Evolutionary conservation across 37 sponge, comb jelly and placozoan genomes (phyloP), one percentile per base, ranked within the genome.

Genomic region (Bolinopsis microptera): DNA sequence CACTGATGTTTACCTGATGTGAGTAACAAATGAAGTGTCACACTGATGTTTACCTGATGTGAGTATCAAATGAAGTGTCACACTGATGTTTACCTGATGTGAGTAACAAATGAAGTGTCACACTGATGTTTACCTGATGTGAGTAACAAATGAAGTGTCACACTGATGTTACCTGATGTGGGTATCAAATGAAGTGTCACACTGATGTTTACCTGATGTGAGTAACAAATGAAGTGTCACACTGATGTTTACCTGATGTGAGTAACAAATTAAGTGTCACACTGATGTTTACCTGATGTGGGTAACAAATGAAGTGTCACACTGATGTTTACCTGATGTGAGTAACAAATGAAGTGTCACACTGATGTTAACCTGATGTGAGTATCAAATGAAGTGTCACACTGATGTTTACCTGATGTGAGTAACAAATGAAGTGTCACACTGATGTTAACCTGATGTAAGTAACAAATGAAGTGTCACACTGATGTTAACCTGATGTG

Each of bases 1-100:
- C 90, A 86, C 90, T 86, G 90, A 39, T 86, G 90, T 1, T 86
- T 26, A 86, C 90, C 90, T 86, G 27, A 86, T 86, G 61, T 86
- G 90, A 16, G 90, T 86, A 27, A 39, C 90, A 27, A 86, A 86
- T 18, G 90, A 86, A 86, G 90, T 86, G 24, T 86, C 90, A 27
- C 90, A 86, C 90, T 86, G 90, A 39, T 86, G 90, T 1, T 86
- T 26, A 86, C 90, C 90, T 86, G 27, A 86, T 86, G 61, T 86
- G 90, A 16, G 90, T 86, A 27, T 86, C 90, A 27, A 86, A 86
- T 18, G 90, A 86, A 86, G 90, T 86, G 24, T 86, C 90, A 27
- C 90, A 86, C 90, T 86, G 90, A 39, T 86, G 90, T 1, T 86
- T 26, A 86, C 90, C 90, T 86, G 27, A 86, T 86, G 61, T 86